Evolutionary conservation across 1,140 invertebrate species (phyloP).

Genomic region (Carposina sasakii): DNA sequence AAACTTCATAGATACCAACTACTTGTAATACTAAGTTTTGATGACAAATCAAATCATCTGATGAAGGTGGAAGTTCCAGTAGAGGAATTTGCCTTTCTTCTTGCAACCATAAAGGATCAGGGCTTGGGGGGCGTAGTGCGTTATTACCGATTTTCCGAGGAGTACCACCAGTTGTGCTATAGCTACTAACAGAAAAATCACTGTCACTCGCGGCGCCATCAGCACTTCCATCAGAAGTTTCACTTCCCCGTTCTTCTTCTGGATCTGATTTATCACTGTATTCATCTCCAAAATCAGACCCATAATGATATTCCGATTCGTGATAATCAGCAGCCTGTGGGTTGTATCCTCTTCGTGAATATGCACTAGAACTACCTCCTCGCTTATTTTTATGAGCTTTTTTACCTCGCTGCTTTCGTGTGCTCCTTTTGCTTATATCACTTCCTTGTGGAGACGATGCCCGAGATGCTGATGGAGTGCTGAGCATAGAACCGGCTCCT

Average conservation of each 20-base stretch:
- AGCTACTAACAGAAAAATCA: constrained; percentile 87
- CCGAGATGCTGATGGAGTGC: constrained; percentile 84
- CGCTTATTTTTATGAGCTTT: constrained; percentile 76
- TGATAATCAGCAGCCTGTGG: constrained; percentile 80
- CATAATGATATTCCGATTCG: constrained; percentile 92
- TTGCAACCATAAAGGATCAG: constrained; percentile 91
- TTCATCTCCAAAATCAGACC: constrained; percentile 90
- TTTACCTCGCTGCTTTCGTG: constrained; percentile 69
- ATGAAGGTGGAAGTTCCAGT: constrained; percentile 87
- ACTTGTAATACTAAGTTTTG: constrained; percentile 85
- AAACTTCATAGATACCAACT: constrained; percentile 93
- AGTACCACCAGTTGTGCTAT: constrained; percentile 77
- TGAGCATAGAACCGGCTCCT: constrained; percentile 79
- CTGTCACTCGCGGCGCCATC: constrained; percentile 84
- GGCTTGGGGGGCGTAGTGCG: constrained; percentile 80
- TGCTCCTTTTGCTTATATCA: constrained; percentile 79
- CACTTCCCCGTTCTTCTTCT: constrained; percentile 80
- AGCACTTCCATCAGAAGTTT: constrained; percentile 75
- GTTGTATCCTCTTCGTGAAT: constrained; percentile 81
- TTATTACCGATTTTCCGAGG: constrained; percentile 71
- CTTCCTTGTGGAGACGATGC: constrained; percentile 82
- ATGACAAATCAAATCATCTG: constrained; percentile 91
- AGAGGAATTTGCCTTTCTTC: constrained; percentile 83
- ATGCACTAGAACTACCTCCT: constrained; percentile 74
- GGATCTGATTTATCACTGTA: constrained; percentile 85